Evolutionary conservation across 2,888 invertebrate species (phyloP), one percentile per base, ranked within the genome.

Genomic region (Timandra comae): DNA sequence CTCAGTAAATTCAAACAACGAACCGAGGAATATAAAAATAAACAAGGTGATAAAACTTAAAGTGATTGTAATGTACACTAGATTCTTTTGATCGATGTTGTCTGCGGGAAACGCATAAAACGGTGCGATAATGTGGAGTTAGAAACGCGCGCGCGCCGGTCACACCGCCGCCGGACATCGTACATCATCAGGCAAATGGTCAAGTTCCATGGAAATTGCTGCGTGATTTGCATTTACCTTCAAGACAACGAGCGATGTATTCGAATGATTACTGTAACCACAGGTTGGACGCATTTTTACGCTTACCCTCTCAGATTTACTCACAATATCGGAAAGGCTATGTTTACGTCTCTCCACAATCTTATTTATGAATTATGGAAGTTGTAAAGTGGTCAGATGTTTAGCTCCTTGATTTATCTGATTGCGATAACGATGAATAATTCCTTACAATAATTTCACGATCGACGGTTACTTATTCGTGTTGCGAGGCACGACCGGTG

Each of bases 201-300:
- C 56, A 40, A 53, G 58, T 60, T 65, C 63, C 63, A 59, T 56
- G 67, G 54, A 71, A 67, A 69, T 66, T 62, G 49, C 56, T 46
- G 40, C 43, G 51, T 57, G 56, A 63, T 69, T 67, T 66, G 58
- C 67, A 57, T 61, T 52, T 43, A 58, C 53, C 52, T 53, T 48
- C 47, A 48, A 52, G 46, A 43, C 50, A 46, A 50, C 46, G 49
- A 58, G 53, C 16, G 1, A 58, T 57, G 49, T 56, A 50, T 36
- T 38, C 40, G 33, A 39, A 51, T 49, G 50, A 55, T 63, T 46
- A 37, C 45, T 38, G 50, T 49, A 49, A 45, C 47, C 46, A 51
- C 39, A 43, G 44, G 41, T 44, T 38, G 29, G 35, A 12, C 32
- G 30, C 33, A 33, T 45, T 43, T 52, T 50, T 45, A 49, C 52